Evolutionary conservation across 2,797 vertebrate species (phyloP), one percentile per base, ranked within the genome.

Genomic region (Loriculus beryllinus): DNA sequence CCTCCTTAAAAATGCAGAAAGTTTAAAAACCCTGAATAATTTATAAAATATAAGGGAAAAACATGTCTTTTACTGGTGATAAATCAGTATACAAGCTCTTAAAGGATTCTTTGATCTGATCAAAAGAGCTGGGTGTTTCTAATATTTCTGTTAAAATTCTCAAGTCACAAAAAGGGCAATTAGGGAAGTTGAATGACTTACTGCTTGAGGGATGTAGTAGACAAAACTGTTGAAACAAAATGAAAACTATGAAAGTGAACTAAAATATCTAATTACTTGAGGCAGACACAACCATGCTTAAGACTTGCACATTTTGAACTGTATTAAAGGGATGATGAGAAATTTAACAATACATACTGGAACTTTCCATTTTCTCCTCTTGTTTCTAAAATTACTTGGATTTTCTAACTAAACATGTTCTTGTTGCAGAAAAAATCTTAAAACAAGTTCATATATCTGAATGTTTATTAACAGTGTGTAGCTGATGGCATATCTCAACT

Each of bases 101-200:
- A 92, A 94, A 78, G 9, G 33, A 86, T 81, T 51, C 71, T 95
- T 94, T 95, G 91, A 88, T 92, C 60, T 72, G 45, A 90, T 93
- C 65, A 91, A 91, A 95, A 88, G 48, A 93, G 28, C 31, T 83
- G 39, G 56, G 25, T 43, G 68, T 92, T 96, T 68, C 92, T 92
- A 90, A 72, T 74, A 91, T 80, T 93, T 84, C 63, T 82, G 9
- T 84, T 90, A 35, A 77, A 93, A 94, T 94, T 94, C 79, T 93
- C 89, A 86, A 93, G 43, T 77, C 63, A 91, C 64, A 74, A 69
- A 74, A 93, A 93, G 62, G 54, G 57, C 43, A 82, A 35, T 93
- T 95, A 94, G 59, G 37, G 57, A 79, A 92, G 56, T 28, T 84
- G 51, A 23, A 76, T 90, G 67, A 92, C 94, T 92, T 94, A 92